Evolutionary conservation across 2,113 vertebrate genomes (phyloP).

Genomic region (Circaetus gallicus): DNA sequence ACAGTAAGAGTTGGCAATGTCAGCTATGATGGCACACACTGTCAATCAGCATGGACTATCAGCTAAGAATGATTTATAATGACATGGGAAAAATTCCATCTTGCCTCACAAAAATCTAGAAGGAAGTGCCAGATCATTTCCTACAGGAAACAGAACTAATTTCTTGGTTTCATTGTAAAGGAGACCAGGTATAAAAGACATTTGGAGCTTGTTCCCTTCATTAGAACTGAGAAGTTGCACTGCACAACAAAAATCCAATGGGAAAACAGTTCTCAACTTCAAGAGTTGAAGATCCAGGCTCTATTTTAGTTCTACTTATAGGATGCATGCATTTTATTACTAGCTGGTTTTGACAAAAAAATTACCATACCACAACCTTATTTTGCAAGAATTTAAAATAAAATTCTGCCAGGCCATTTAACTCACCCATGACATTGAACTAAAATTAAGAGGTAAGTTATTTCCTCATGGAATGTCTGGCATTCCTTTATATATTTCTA

Average conservation of each 20-base stretch:
- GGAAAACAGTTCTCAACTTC: background rate
- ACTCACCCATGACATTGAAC: background rate
- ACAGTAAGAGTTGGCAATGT: background rate
- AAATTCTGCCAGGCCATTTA: background rate
- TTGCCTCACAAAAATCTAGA: background rate
- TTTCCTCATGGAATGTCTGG: background rate
- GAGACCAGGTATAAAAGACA: background rate
- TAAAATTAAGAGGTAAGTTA: background rate
- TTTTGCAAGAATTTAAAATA: background rate
- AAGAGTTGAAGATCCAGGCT: background rate
- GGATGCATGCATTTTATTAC: background rate
- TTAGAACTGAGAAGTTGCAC: background rate
- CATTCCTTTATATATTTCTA: background rate
- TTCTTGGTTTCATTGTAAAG: background rate
- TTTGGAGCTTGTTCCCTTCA: background rate
- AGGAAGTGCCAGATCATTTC: background rate
- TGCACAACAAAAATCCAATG: background rate
- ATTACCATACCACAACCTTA: background rate
- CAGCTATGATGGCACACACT: background rate
- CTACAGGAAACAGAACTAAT: background rate
- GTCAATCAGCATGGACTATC: background rate
- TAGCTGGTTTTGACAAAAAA: background rate
- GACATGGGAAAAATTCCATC: background rate
- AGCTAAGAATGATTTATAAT: background rate
- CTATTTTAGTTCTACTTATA: background rate